Evolutionary conservation across 2,113 vertebrate species (phyloP), one percentile per base, ranked within the genome.

Genomic region (Scopus umbretta): DNA sequence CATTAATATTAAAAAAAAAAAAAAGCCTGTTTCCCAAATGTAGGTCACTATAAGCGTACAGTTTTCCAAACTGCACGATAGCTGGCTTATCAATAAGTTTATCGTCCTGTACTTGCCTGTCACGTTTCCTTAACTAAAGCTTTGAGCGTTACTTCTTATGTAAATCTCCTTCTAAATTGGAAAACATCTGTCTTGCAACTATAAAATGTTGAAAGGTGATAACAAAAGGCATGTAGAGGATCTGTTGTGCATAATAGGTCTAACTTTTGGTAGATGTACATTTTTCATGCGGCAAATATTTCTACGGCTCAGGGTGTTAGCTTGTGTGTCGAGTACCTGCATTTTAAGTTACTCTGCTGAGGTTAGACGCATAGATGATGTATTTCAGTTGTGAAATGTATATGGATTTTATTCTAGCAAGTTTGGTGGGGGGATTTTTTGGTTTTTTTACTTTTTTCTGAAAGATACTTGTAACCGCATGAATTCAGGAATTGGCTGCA

Each of bases 51-150:
- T 21, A 30, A 68, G 88, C 8, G 8, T 38, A 14, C 29, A 27
- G 49, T 25, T 59, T 76, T 65, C 36, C 59, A 11, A 23, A 15
- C 80, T 40, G 61, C 86, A 59, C 7, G 87, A 29, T 79, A 59
- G 70, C 62, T 80, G 95, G 26, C 82, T 94, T 94, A 92, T 90
- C 82, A 32, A 85, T 94, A 68, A 79, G 65, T 92, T 94, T 67
- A 89, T 95, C 26, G 5, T 79, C 80, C 86, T 74, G 63, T n/a
- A 20, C 72, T 94, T 34, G 84, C 56, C 53, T 65, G 74, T 85
- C 85, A 85, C 58, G 7, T 92, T 88, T 63, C 63, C 81, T 76
- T 92, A 87, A 94, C 86, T 78, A 88, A 84, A 80, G 90, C 78
- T 85, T 43, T 17, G 43, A 56, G 84, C 62, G 61, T 93, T 82